Evolutionary conservation across 2,888 invertebrate species (phyloP), one percentile per base, ranked within the genome.

Genomic region (Iselma pallidipennis): DNA sequence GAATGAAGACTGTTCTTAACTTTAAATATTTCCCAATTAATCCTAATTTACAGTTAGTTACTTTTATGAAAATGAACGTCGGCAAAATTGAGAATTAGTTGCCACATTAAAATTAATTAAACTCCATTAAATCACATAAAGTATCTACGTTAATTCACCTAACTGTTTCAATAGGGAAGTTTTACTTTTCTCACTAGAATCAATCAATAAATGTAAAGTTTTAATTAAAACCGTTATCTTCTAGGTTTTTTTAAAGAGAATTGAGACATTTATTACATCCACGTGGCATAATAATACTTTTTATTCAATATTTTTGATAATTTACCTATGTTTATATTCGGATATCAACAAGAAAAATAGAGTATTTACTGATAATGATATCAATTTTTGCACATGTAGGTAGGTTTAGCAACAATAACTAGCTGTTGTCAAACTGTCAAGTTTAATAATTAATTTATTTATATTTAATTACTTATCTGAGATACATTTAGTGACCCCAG

Each of bases 1-100:
- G 21, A 45, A 37, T 37, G 37, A 37, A 37, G 31, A 33, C 16
- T 37, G 16, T 7, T 37, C 57, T 50, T 53, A 54, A 51, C 37
- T 45, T 37, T 31, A 53, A 49, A 37, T 57, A 48, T 49, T 52
- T 57, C 53, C 19, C 50, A 3, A 61, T 57, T 61, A 61, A 61
- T 60, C 51, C 45, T 23, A 45, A 45, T 53, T 14, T 33, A 51
- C 26, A 19, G 42, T 42, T 16, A 14, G 33, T 48, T 49, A 48
- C 53, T 53, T 49, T 51, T 12, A 42, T 29, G 16, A 31, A 21
- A 49, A 58, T 49, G 31, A 42, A 49, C 25, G 51, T n/a, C 12
- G 29, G 19, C n/a, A 28, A 48, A 29, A 45, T 29, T 29, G 2
- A 28, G 12, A 16, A 55, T 55, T 16, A 14, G 42, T 16, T 45